Evolutionary conservation across 2,113 vertebrate genomes (phyloP).

Genomic region (Polypterus senegalus): DNA sequence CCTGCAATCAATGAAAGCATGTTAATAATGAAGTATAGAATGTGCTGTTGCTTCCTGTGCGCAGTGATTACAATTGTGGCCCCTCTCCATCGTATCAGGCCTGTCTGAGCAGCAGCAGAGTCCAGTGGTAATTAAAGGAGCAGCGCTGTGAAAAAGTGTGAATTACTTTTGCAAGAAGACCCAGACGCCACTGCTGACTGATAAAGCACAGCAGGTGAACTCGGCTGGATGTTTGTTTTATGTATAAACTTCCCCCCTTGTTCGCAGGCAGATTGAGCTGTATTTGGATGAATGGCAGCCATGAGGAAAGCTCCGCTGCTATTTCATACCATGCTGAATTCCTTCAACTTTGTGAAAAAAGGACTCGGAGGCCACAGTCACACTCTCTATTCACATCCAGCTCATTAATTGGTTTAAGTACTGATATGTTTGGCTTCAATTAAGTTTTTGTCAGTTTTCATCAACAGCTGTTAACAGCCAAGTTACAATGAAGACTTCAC

Average conservation of each 20-base stretch:
- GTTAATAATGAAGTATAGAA: slow-evolving; percentile 54
- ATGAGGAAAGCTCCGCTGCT: background rate
- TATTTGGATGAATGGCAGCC: slow-evolving; percentile 7
- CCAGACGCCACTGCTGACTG: slow-evolving; percentile 59
- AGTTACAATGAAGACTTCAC: background rate
- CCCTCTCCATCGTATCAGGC: slow-evolving; percentile 59
- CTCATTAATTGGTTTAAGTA: slow-evolving; percentile 1
- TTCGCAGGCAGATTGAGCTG: slow-evolving; percentile 3
- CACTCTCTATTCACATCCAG: background rate
- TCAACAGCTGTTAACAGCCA: background rate
- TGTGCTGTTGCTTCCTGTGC: slow-evolving; percentile 54
- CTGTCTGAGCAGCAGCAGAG: slow-evolving; percentile 58
- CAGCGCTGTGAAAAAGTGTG: slow-evolving; percentile 67
- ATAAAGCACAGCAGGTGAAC: slow-evolving; percentile 63
- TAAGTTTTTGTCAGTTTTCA: slow-evolving; percentile 4
- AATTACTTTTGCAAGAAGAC: slow-evolving; percentile 70
- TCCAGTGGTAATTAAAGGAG: slow-evolving; percentile 74
- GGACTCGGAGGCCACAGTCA: background rate
- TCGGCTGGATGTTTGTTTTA: slow-evolving; percentile 53
- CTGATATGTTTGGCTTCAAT: slow-evolving; percentile 1
- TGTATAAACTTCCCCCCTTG: slow-evolving; percentile 6
- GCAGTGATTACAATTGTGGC: slow-evolving; percentile 51
- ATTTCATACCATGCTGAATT: background rate
- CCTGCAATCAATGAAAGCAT: slow-evolving; percentile 60
- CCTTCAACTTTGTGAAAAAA: background rate